Base-by-base conservation (phyloP, 2,888 invertebrate species). In the Bugula neritina region DNA sequence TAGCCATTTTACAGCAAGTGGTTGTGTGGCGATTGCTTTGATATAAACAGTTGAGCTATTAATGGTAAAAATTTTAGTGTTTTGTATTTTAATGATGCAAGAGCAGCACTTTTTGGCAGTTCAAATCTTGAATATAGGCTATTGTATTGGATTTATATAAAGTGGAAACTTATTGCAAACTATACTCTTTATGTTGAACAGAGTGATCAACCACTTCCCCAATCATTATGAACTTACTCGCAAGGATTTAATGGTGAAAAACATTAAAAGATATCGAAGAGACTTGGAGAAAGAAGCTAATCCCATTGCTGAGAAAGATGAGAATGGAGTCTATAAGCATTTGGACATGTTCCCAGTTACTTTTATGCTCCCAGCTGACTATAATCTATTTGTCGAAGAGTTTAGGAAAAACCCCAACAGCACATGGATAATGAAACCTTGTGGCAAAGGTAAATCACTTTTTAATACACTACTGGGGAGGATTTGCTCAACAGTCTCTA, bases 341-440 rank as follows among this genome's bases (percentile, higher is more conserved):
- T 76, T 85, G 57, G 84, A 84, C 84, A 74, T 71, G 74, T 91
- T 97, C 75, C 96, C 96, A 0, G 89, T 92, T 27, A 96, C 96
- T 0, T 97, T 93, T 83, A 92, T 96, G 54, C 86, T 97, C 71
- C 96, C 96, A 0, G 92, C 93, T 80, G 96, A 97, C 85, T 97
- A 97, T 84, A 96, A 95, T 83, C 90, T 95, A 89, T 96, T 97
- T 84, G 95, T 95, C 0, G 94, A 96, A 82, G 95, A 96, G 82
- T 97, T 95, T 83, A 88, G 94, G 72, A 94, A 94, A 85, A 92
- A 91, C 76, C 94, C 95, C 0, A 92, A 92, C 81, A 92, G 92
- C 78, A 96, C 95, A 0, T 97, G 96, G 96, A 97, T 97, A 75
- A 93, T 96, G 91, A 96, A 97, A 83, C 96, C 96, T 0, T 94